Evolutionary conservation across 2,797 vertebrate genomes (phyloP).

Genomic region (Emys orbicularis): DNA sequence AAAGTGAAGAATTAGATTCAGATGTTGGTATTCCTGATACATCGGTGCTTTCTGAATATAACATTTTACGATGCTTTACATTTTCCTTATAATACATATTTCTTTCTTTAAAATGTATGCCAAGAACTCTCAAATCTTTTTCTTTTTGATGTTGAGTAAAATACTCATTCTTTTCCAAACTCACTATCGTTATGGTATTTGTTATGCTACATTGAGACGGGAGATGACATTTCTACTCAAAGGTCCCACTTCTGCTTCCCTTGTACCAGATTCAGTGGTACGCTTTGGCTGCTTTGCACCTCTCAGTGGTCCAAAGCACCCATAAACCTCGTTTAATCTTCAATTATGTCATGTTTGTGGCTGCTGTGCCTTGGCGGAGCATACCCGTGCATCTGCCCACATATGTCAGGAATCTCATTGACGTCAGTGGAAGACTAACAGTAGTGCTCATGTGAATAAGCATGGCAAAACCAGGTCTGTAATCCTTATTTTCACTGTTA

Average conservation of each 20-base stretch:
- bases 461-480: neutral
- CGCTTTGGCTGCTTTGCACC: neutral
- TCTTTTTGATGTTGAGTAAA: neutral
- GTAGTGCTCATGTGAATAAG: neutral
- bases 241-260: neutral
- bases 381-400: neutral
- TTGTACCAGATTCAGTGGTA: neutral
- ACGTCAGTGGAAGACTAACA: neutral
- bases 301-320: neutral
- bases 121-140: neutral
- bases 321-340: neutral
- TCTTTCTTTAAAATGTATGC: neutral
- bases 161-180: neutral
- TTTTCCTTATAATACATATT: neutral
- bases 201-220: neutral
- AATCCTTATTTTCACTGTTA: neutral
- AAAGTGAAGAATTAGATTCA: neutral
- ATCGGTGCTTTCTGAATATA: neutral
- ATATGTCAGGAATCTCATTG: fast-evolving
- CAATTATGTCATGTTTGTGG: neutral
- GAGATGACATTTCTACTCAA: neutral
- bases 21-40: neutral
- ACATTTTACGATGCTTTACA: neutral
- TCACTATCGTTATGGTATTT: neutral
- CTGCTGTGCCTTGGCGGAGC: neutral